Evolutionary conservation across 2,797 vertebrate species (phyloP), one percentile per base, ranked within the genome.

Genomic region (Odontamblyopus lacepedii): DNA sequence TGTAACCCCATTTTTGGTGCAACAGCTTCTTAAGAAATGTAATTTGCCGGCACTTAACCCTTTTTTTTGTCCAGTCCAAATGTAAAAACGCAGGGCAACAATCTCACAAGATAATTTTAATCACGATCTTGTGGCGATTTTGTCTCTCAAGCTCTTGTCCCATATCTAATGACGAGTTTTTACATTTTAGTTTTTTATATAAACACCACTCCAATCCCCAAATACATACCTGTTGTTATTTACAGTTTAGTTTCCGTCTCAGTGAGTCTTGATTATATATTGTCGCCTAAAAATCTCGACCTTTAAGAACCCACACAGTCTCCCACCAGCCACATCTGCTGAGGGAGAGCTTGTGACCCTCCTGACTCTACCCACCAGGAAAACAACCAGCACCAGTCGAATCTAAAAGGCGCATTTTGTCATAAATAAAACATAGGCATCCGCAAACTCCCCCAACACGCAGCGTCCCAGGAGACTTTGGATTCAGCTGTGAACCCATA

Each of bases 361-460:
- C 79, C 89, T 87, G 84, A 84, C 79, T 82, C 82, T 83, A 75
- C 75, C 68, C 74, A 88, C 81, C 19, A 85, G 71, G 82, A 84
- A 85, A 82, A 78, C 82, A 73, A 87, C 62, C 78, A 88, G 86
- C 84, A 83, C 82, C 85, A 89, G 88, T 88, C 73, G 30, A 82
- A 73, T 88, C 83, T 88, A 92, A 91, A 86, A 29, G 89, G 87
- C 89, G 83, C 87, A 88, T 93, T 93, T 92, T 82, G 87, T 90
- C 91, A 93, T 93, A 90, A 93, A 93, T 93, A 93, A 93, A 92
- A 92, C 89, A 93, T 93, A 88, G 86, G 87, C 87, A 90, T 88
- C 89, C 79, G 77, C 87, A 89, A 87, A 87, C 83, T 91, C 91
- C 91, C 90, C 78, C 84, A 89, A 85, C 23, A 23, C 81, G 78